Percentiles rank a stretch among this genome's conserved stretches.
Conservation (phyloP, 2,888 invertebrate species). For the Diloba caeruleocephala region DNA sequence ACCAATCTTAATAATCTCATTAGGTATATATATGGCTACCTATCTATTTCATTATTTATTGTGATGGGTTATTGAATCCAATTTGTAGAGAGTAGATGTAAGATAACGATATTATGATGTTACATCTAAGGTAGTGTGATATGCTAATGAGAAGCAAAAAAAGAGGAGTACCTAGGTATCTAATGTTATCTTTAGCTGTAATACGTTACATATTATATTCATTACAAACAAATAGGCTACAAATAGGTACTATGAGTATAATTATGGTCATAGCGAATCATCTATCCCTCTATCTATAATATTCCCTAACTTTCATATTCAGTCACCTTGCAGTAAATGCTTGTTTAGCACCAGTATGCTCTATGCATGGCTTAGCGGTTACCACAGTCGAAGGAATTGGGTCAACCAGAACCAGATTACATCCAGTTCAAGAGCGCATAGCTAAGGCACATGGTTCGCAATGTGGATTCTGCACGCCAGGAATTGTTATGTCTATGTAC, state of each 20-base stretch:
- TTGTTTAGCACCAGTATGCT: constrained; percentile 94
- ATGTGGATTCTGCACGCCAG: constrained; percentile 96
- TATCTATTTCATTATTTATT: too few species aligned
- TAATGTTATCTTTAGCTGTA: constrained; percentile 14
- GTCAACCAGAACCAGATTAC: constrained; percentile 91
- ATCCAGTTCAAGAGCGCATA: constrained; percentile 94
- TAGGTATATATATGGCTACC: too few species aligned
- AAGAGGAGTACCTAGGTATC: background rate
- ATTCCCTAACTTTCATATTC: constrained; percentile 51
- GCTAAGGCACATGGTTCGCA: constrained; percentile 96
- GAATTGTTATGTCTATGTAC: constrained; percentile 98
- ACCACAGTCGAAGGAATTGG: constrained; percentile 97
- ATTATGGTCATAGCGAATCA: too few species aligned
- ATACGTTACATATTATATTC: background rate
- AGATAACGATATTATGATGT: constrained; percentile 1
- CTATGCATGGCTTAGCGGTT: constrained; percentile 94
- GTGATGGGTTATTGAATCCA: too few species aligned
- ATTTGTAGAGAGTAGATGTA: too few species aligned
- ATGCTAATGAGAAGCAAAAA: constrained; percentile 9
- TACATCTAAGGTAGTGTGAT: constrained; percentile 5
- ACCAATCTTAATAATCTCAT: too few species aligned
- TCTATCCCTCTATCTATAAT: too few species aligned
- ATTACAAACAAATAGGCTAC: too few species aligned
- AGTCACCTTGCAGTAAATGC: constrained; percentile 95
- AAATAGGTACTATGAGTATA: too few species aligned